Evolutionary conservation across 2,888 invertebrate genomes (phyloP).

Genomic region (Melanotus villosus): DNA sequence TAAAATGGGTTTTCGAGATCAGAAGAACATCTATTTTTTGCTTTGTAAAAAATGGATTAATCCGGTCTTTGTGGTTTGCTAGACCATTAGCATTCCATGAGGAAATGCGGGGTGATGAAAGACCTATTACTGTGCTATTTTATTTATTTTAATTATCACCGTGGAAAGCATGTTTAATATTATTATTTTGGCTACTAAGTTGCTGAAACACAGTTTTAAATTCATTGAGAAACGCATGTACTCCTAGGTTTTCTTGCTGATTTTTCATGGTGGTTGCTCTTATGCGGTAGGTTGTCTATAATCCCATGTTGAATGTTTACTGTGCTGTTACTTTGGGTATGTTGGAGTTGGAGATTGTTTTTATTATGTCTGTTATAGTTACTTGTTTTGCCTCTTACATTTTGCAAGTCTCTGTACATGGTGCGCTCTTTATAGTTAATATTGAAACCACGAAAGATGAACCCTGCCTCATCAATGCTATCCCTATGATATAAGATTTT

Average conservation of each 20-base stretch:
- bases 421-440: too few species aligned
- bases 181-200: background rate
- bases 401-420: too few species aligned
- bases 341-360: too few species aligned
- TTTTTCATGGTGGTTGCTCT: background rate
- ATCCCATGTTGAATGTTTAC: too few species aligned
- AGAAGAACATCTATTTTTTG: background rate
- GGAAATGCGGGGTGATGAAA: background rate
- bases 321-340: too few species aligned
- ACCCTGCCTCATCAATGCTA: too few species aligned
- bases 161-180: background rate
- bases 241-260: background rate
- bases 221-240: background rate
- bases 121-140: background rate
- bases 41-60: background rate
- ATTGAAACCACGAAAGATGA: too few species aligned
- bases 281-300: too few species aligned
- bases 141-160: constrained; percentile 3
- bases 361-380: too few species aligned
- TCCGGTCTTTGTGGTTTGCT: background rate
- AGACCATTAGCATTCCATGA: background rate
- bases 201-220: constrained; percentile 1
- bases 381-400: too few species aligned
- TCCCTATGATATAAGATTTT: too few species aligned
- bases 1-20: background rate